These are phyloP conservation scores for Ormyrus thymus DNA, from an alignment of 2,888 invertebrate genomes.

Conservation along the genomic window DNA sequence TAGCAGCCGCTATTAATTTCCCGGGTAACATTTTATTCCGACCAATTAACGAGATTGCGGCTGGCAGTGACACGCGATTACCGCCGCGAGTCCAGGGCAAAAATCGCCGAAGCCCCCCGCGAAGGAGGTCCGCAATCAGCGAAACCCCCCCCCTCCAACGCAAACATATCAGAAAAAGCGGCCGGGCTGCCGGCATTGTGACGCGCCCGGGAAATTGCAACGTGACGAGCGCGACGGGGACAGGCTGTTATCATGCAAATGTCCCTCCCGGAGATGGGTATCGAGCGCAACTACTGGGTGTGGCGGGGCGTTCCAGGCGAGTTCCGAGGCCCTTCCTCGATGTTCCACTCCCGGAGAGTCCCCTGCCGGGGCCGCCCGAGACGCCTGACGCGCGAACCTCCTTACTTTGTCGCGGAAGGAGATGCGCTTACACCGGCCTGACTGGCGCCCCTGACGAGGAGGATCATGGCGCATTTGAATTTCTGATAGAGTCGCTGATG, in stretches of 20 bases:
- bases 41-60: constrained; percentile 18
- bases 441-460: no score
- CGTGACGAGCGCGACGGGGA: constrained; percentile 54
- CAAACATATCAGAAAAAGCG: no score
- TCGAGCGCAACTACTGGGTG: constrained; percentile 55
- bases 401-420: no score
- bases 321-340: constrained; percentile 36
- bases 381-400: no score
- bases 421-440: no score
- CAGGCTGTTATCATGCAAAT: constrained; percentile 61
- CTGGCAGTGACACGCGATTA: neutral
- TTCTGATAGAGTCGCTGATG: no score
- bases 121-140: constrained; percentile 5
- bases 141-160: constrained; percentile 11
- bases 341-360: no score
- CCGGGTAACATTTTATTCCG: neutral
- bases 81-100: neutral
- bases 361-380: no score
- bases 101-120: neutral
- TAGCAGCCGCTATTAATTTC: no score
- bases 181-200: no score
- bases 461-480: no score
- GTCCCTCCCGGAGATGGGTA: constrained; percentile 47
- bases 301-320: constrained; percentile 58
- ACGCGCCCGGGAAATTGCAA: constrained; percentile 2